Evolutionary conservation across 2,888 invertebrate species (phyloP).

Genomic region (Acronicta psi): DNA sequence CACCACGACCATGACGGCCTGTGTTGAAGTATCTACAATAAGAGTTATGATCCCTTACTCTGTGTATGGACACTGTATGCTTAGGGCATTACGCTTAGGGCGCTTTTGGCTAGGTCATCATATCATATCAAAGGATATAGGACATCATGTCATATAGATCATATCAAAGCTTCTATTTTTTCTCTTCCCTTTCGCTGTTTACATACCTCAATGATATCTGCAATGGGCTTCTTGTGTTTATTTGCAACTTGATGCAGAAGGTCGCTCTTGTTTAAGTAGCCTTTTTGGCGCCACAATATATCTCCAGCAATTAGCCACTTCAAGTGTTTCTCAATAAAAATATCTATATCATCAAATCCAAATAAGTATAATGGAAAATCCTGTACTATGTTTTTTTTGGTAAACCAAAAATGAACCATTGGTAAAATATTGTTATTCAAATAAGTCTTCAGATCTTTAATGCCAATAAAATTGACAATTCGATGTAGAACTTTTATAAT

Average conservation of each 20-base stretch:
- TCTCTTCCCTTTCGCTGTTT: background rate
- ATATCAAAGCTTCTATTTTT: too few relatives aligned
- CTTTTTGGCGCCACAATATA: slow-evolving; percentile 75
- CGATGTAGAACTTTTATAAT: slow-evolving; percentile 81
- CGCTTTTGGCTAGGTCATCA: too few relatives aligned
- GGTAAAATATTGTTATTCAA: slow-evolving; percentile 81
- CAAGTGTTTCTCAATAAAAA: slow-evolving; percentile 80
- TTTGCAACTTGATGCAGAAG: slow-evolving; percentile 63
- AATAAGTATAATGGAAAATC: slow-evolving; percentile 82
- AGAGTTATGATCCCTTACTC: too few relatives aligned
- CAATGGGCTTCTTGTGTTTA: slow-evolving; percentile 23
- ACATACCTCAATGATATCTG: slow-evolving; percentile 67
- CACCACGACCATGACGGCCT: too few relatives aligned
- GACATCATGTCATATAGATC: too few relatives aligned
- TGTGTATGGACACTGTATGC: too few relatives aligned
- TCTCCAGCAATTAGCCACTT: slow-evolving; percentile 84
- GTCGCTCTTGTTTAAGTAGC: slow-evolving; percentile 68
- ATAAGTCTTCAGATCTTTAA: slow-evolving; percentile 69
- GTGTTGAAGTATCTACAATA: too few relatives aligned
- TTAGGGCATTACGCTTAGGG: too few relatives aligned
- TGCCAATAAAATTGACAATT: slow-evolving; percentile 67
- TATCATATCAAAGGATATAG: too few relatives aligned
- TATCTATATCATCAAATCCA: slow-evolving; percentile 69
- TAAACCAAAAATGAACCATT: slow-evolving; percentile 85
- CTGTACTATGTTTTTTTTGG: slow-evolving; percentile 70